These are phyloP conservation scores for Microctenopoma lineatum DNA, from an alignment of 2,797 vertebrate species.

Conservation along the genomic window DNA sequence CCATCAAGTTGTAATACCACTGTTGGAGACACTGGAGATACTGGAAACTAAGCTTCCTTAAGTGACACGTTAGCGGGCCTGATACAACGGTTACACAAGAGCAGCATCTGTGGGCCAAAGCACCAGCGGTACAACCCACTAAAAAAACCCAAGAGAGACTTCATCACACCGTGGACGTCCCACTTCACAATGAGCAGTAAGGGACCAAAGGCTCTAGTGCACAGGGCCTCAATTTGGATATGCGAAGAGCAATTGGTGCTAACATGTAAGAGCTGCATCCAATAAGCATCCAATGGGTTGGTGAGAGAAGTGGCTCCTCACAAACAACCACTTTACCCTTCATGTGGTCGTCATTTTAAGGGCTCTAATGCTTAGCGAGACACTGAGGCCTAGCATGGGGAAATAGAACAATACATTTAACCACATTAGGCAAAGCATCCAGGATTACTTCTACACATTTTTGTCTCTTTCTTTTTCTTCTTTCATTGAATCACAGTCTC, in stretches of 20 bases:
- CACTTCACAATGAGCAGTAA: slow-evolving; percentile 50
- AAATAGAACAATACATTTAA: slow-evolving; percentile 83
- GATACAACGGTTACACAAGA: slow-evolving; percentile 67
- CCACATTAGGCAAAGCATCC: slow-evolving; percentile 79
- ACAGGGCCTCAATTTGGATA: slow-evolving; percentile 49
- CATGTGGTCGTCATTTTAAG: slow-evolving; percentile 82
- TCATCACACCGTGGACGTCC: slow-evolving; percentile 56
- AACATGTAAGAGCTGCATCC: slow-evolving; percentile 76
- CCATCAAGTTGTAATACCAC: slow-evolving; percentile 67
- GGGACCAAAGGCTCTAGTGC: slow-evolving; percentile 48
- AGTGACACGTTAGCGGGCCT: slow-evolving; percentile 72
- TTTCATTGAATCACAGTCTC: slow-evolving; percentile 60
- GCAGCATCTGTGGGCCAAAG: slow-evolving; percentile 61
- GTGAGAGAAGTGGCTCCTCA: slow-evolving; percentile 75
- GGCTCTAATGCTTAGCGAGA: slow-evolving; percentile 82
- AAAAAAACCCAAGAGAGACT: slow-evolving; percentile 64
- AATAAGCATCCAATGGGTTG: slow-evolving; percentile 70
- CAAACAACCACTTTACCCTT: slow-evolving; percentile 83
- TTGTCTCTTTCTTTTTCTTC: slow-evolving; percentile 55
- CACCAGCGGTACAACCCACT: slow-evolving; percentile 61
- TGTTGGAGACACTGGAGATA: slow-evolving; percentile 70
- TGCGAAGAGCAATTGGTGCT: slow-evolving; percentile 68
- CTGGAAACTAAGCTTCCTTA: slow-evolving; percentile 74
- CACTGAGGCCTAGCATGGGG: slow-evolving; percentile 77
- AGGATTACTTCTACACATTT: slow-evolving; percentile 77